Evolutionary conservation across 2,113 vertebrate genomes (phyloP), one percentile per base, ranked within the genome.

Genomic region (Melanocharis versteri): DNA sequence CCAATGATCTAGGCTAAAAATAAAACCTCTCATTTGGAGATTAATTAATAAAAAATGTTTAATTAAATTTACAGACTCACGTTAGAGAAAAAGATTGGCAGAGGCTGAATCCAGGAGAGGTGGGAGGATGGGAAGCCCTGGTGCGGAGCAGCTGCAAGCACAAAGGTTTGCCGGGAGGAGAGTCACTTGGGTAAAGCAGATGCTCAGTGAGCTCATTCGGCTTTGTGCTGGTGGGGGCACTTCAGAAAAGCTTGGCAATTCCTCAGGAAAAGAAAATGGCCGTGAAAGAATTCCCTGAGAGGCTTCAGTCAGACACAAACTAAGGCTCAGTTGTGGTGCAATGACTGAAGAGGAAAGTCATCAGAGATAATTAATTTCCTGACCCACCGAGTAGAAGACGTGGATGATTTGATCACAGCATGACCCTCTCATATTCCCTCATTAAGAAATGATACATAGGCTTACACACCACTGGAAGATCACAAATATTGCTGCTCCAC

Each of bases 401-500:
- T 64, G 89, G 90, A 64, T 85, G 20, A 94, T 94, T 93, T 69
- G 35, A 61, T 91, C 81, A 39, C 68, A 70, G 35, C 87, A 33
- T 83, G 94, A 78, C 64, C 60, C 73, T 89, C 72, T 96, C 37
- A 39, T 54, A 65, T 78, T 88, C 27, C 37, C 61, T 93, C 81
- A 86, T 92, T 95, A 95, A 80, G 77, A 84, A 83, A 71, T 89
- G 61, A 94, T 56, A 24, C 40, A 89, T 54, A 57, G 35, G 13
- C 53, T 57, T 79, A 73, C 60, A 27, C 11, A 54, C 27, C 47
- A 64, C 68, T 50, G 60, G 61, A 54, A 70, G 31, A 85, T 72
- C 26, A 70, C 72, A 79, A 78, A 88, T 87, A 51, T 33, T 92
- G 66, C 48, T 79, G 23, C 73, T 96, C 44, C 66, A 71, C 21